Conservation (phyloP, 2,113 vertebrate genomes). For the Cynoglossus semilaevis region DNA sequence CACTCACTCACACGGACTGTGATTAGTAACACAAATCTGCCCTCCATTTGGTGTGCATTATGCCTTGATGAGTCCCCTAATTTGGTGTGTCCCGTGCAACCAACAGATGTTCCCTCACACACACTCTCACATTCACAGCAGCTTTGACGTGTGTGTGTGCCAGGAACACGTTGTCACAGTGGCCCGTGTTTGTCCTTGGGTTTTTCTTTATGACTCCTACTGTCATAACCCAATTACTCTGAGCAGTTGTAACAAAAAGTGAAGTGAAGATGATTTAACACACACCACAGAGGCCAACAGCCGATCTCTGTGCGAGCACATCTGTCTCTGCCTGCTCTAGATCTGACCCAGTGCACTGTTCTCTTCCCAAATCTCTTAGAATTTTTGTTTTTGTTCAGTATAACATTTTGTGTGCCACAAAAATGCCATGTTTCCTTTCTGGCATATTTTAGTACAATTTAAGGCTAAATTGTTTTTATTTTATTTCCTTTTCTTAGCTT, state of each 20-base stretch:
- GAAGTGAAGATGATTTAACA: constrained; percentile 1
- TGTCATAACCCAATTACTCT: constrained; percentile 6
- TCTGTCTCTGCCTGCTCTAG: no score
- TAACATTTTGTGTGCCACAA: no score
- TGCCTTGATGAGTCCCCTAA: constrained; percentile 34
- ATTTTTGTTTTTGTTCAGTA: no score
- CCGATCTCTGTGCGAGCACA: neutral
- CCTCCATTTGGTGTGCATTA: constrained; percentile 32
- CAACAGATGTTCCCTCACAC: constrained; percentile 35
- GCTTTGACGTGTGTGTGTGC: constrained; percentile 1
- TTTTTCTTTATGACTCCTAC: neutral
- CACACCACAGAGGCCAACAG: neutral
- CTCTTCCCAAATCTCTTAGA: no score
- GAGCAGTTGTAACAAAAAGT: constrained; percentile 2
- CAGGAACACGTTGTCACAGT: neutral
- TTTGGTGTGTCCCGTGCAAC: constrained; percentile 20
- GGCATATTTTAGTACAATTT: no score
- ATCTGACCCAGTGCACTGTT: no score
- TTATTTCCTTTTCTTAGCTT: neutral
- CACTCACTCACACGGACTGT: constrained; percentile 1
- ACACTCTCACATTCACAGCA: constrained; percentile 1
- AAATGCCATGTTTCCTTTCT: no score
- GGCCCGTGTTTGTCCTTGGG: neutral
- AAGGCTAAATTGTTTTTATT: neutral
- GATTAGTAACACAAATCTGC: constrained; percentile 42